These are phyloP conservation scores for Callocephalon fimbriatum DNA, from an alignment of 2,113 vertebrate species.

Conservation along the genomic window DNA sequence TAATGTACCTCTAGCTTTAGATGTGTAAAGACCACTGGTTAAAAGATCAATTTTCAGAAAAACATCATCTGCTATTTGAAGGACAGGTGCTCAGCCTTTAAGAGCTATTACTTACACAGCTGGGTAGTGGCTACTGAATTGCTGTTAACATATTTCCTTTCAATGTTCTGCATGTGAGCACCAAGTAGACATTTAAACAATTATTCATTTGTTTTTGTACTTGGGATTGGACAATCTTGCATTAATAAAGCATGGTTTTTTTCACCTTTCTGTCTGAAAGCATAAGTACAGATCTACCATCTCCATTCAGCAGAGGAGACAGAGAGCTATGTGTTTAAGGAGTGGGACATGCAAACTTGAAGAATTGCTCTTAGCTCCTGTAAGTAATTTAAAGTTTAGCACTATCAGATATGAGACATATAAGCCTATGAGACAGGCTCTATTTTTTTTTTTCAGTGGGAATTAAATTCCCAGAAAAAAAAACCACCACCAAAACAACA, in stretches of 20 bases:
- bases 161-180: not conserved
- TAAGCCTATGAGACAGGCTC: not conserved
- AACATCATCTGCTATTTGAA: not conserved
- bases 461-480: not conserved
- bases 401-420: not conserved
- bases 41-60: not conserved
- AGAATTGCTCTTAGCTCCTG: not conserved
- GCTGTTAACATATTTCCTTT: not conserved
- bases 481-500: not conserved
- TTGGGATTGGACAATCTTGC: not conserved
- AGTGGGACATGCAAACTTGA: not conserved
- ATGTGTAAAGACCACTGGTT: not conserved
- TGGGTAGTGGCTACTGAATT: not conserved
- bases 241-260: not conserved
- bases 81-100: not conserved
- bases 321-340: not conserved
- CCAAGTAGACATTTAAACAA: not conserved
- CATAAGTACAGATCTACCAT: not conserved
- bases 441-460: not conserved
- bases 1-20: not conserved
- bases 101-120: not conserved
- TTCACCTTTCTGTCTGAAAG: not conserved
- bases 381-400: not conserved
- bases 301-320: not conserved
- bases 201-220: not conserved